Evolutionary conservation across 2,113 vertebrate species (phyloP), one percentile per base, ranked within the genome.

Genomic region (Bambusicola thoracicus): DNA sequence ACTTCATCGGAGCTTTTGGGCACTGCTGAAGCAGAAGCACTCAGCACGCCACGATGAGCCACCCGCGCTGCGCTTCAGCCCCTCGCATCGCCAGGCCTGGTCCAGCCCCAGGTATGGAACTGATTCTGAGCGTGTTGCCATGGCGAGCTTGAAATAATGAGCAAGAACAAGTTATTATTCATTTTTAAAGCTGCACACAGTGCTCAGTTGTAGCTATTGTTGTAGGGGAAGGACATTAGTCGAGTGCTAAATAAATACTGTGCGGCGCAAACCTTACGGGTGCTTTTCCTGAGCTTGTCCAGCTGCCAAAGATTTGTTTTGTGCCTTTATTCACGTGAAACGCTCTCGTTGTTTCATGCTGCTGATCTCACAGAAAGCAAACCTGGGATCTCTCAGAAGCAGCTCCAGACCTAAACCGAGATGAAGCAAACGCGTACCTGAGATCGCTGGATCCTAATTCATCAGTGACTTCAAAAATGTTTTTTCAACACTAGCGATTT

Each of bases 91-190:
- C 76, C 84, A 17, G 1, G 11, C n/a, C 81, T 61, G 63, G 32
- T 79, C 86, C 91, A n/a, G 75, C 67, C 84, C 62, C 55, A 94
- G 91, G 91, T 94, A 94, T 8, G 92, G 32, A 85, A 79, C 44
- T 48, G 24, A 73, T 72, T 70, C 83, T 62, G 34, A 51, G 24
- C 17, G 25, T 13, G 78, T 30, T 29, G 43, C 69, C 27, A 4
- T 6, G 48, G 58, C 24, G 2, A 18, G 21, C 44, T 32, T 36
- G 58, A 76, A 86, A 84, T 65, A 46, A 67, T 2, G 36, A 74
- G 46, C 8, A 4, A 74, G 46, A 55, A 43, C 36, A 27, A 82
- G 16, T 24, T 43, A 3, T 16, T 29, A 13, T 4, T 74, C 8
- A 2, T 46, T 49, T 59, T 59, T 32, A 61, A 69, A 69, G 30